Evolutionary conservation across 2,888 invertebrate genomes (phyloP).

Genomic region (Sphecodes monilicornis): DNA sequence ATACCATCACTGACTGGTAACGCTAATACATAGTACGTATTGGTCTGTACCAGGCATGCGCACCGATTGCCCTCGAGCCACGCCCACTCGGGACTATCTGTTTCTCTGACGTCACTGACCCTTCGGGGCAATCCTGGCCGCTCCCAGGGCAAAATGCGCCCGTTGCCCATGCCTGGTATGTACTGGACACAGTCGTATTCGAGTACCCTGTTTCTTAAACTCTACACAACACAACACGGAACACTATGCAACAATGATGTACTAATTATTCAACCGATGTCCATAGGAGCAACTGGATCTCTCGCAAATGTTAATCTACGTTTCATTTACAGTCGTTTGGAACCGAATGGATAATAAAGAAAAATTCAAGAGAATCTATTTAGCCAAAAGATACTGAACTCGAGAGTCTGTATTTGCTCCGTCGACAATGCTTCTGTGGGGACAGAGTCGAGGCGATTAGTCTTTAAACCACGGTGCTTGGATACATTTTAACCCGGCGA

Average conservation of each 20-base stretch:
- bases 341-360: no score
- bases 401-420: background rate
- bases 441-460: background rate
- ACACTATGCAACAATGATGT: conserved; percentile 44
- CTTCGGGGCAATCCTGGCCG: background rate
- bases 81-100: background rate
- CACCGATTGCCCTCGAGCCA: background rate
- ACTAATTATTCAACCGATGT: conserved; percentile 39
- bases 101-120: background rate
- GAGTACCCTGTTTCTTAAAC: conserved; percentile 34
- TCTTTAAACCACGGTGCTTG: background rate
- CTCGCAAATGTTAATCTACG: background rate
- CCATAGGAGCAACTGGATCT: background rate
- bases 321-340: background rate
- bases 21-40: conserved; percentile 49
- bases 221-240: conserved; percentile 41
- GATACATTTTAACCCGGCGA: background rate
- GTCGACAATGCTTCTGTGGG: background rate
- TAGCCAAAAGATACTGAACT: background rate
- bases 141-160: background rate
- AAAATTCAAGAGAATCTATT: background rate
- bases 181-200: conserved; percentile 33
- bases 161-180: conserved; percentile 5
- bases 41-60: conserved; percentile 32
- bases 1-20: conserved; percentile 47